Evolutionary conservation across 2,797 vertebrate genomes (phyloP).

Genomic region (Sebastes cheni): DNA sequence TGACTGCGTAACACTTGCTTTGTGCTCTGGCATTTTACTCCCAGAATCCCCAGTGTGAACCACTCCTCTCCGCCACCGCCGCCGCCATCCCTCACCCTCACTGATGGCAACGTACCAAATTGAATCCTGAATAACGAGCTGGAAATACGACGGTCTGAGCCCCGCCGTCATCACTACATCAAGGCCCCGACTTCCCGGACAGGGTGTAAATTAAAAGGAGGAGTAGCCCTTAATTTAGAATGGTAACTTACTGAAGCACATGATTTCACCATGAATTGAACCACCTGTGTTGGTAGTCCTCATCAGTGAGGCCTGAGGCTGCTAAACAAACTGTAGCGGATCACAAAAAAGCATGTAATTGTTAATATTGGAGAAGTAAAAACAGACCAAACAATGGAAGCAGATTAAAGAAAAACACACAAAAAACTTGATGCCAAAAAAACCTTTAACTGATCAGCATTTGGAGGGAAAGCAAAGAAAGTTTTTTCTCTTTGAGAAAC

Average conservation of each 20-base stretch:
- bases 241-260: neutral
- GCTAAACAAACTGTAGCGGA: neutral
- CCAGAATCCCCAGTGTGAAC: slow-evolving; percentile 19
- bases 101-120: slow-evolving; percentile 45
- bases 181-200: neutral
- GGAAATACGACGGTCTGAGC: slow-evolving; percentile 11
- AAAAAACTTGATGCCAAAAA: neutral
- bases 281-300: neutral
- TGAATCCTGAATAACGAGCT: slow-evolving; percentile 26
- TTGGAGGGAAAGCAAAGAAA: neutral
- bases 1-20: slow-evolving; percentile 21
- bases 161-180: slow-evolving; percentile 9
- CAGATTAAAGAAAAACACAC: neutral
- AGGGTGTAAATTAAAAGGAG: neutral
- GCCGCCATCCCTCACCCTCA: slow-evolving; percentile 10
- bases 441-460: neutral
- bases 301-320: neutral
- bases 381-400: neutral
- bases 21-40: slow-evolving; percentile 52
- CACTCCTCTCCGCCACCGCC: neutral
- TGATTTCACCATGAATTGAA: neutral
- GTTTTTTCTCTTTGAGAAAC: neutral
- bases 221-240: neutral
- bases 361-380: neutral
- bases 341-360: neutral